phyloP scores from a whole-genome alignment of 2,113 vertebrate genomes.

The Terrapene triunguis region DNA sequence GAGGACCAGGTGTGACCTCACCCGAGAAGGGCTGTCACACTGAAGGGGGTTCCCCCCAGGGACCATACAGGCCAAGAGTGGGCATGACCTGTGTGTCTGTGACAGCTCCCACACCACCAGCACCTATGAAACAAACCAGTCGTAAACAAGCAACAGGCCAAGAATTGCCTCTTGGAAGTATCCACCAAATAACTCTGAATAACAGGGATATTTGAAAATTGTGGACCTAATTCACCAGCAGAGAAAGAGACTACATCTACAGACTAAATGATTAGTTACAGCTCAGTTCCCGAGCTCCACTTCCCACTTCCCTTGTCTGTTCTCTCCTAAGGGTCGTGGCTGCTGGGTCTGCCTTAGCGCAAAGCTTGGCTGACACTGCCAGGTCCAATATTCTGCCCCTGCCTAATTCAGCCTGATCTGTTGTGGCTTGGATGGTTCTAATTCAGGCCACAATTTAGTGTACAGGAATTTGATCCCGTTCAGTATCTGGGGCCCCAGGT shows the following conservation, averaged over 20 bases:
- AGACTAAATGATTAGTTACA: neutral
- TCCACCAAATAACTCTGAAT: neutral
- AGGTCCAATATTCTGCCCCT: neutral
- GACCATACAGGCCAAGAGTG: no score
- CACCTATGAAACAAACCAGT: neutral
- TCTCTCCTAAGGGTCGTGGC: neutral
- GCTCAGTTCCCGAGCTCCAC: neutral
- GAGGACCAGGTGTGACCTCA: no score
- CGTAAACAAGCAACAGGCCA: neutral
- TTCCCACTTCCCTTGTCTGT: neutral
- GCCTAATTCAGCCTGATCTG: neutral
- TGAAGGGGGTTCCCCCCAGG: no score
- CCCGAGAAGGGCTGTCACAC: no score
- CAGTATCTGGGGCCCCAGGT: neutral
- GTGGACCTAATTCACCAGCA: neutral
- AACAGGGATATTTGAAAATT: neutral
- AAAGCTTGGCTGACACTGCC: neutral
- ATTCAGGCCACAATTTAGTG: neutral
- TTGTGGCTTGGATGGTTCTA: neutral
- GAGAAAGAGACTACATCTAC: neutral
- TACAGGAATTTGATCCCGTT: neutral
- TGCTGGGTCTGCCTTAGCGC: neutral
- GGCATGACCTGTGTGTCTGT: no score
- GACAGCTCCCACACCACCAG: no score
- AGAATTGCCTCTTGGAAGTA: neutral